phyloP scores from a whole-genome alignment of 2,113 vertebrate species.

The Mobula hypostoma region DNA sequence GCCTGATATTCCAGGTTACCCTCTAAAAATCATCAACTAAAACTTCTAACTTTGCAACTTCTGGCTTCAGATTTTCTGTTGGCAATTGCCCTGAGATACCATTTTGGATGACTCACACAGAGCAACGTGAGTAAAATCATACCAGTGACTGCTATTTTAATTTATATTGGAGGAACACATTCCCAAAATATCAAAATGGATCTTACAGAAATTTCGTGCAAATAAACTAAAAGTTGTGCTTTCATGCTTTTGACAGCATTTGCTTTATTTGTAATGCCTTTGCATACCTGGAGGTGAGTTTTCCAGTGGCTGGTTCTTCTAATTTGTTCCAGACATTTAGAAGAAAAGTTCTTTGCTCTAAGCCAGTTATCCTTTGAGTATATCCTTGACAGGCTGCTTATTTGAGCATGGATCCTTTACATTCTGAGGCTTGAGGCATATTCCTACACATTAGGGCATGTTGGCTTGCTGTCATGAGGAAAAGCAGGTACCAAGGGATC shows the following conservation, averaged over 20 bases:
- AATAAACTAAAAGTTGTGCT: not conserved
- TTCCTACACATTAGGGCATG: too few relatives aligned
- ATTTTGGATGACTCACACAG: not conserved
- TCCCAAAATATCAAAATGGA: not conserved
- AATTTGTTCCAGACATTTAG: not conserved
- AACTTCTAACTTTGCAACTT: not conserved
- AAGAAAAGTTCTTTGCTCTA: not conserved
- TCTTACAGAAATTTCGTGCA: not conserved
- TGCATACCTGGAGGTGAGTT: not conserved
- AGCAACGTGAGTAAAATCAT: not conserved
- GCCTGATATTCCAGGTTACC: not conserved
- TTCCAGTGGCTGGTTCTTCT: not conserved
- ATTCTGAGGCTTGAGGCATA: not conserved
- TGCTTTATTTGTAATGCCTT: not conserved
- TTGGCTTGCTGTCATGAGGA: not conserved
- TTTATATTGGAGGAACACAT: not conserved
- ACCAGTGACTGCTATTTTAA: not conserved
- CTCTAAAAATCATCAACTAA: not conserved
- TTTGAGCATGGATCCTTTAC: not conserved
- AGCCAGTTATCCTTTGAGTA: not conserved
- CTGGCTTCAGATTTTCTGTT: not conserved
- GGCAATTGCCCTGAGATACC: not conserved
- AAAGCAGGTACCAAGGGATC: not conserved
- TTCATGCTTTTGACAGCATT: not conserved
- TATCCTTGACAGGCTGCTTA: not conserved